Conservation (phyloP, 2,797 vertebrate genomes). For the Ctenopoma kingsleyae region DNA sequence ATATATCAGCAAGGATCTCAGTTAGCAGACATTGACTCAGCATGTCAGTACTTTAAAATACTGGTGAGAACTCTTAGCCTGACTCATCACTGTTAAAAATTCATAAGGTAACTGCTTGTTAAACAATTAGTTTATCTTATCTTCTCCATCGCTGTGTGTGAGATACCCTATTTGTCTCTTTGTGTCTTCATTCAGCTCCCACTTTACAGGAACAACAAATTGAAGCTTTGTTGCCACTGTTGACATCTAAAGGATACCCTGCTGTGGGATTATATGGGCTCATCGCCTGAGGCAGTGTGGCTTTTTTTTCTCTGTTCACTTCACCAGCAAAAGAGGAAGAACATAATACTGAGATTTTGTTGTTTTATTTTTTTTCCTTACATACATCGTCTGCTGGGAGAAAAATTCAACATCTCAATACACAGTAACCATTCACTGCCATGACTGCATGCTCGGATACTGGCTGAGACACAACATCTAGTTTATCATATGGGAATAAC, state of each 20-base stretch:
- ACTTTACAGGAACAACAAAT: slow-evolving; percentile 47
- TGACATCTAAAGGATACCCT: slow-evolving; percentile 57
- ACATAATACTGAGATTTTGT: slow-evolving; percentile 21
- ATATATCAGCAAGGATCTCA: background rate
- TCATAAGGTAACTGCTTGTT: slow-evolving; percentile 3
- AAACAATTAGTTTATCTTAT: slow-evolving; percentile 22
- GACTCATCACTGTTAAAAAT: slow-evolving; percentile 17
- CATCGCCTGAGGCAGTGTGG: slow-evolving; percentile 23
- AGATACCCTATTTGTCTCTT: slow-evolving; percentile 1
- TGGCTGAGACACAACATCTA: slow-evolving; percentile 7
- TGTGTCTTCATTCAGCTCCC: slow-evolving; percentile 15
- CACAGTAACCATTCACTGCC: slow-evolving; percentile 13
- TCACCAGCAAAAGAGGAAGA: slow-evolving; percentile 35
- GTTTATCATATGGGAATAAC: slow-evolving; percentile 45
- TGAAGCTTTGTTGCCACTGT: slow-evolving; percentile 53
- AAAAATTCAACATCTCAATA: slow-evolving; percentile 31
- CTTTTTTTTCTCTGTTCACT: slow-evolving; percentile 30
- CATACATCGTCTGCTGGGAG: slow-evolving; percentile 16
- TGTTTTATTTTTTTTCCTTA: slow-evolving; percentile 3
- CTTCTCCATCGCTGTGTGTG: background rate
- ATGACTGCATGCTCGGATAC: slow-evolving; percentile 1
- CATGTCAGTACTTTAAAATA: background rate
- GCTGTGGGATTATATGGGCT: slow-evolving; percentile 54
- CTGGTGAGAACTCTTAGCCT: background rate
- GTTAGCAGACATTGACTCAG: slow-evolving; percentile 1